These are phyloP conservation scores for Cyprinodon variegatus DNA, from an alignment of 2,113 vertebrate genomes.

Conservation along the genomic window DNA sequence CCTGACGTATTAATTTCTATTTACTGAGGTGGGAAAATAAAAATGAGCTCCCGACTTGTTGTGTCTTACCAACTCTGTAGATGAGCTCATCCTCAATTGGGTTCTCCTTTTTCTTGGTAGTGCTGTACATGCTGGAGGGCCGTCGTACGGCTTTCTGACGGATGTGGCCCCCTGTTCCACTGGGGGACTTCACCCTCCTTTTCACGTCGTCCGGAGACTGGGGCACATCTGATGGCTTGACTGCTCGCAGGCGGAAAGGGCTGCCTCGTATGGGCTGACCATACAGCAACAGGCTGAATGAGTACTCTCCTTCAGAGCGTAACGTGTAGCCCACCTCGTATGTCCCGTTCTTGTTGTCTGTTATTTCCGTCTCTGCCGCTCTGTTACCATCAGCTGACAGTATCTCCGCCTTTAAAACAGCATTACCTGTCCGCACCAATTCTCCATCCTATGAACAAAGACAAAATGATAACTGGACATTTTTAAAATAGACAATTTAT, in stretches of 20 bases:
- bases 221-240: conserved; percentile 87
- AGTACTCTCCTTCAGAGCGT: conserved; percentile 86
- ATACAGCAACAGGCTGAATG: conserved; percentile 87
- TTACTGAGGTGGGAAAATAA: neutral
- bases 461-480: too few relatives aligned
- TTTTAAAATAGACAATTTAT: neutral
- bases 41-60: neutral
- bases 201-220: conserved; percentile 93
- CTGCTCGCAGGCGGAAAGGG: conserved; percentile 87
- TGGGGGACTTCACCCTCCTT: conserved; percentile 92
- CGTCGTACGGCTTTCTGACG: conserved; percentile 93
- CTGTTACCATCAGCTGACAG: conserved; percentile 76
- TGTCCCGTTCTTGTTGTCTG: conserved; percentile 95
- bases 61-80: conserved; percentile 89
- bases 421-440: conserved; percentile 90
- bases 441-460: conserved; percentile 80
- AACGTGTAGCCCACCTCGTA: conserved; percentile 92
- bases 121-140: conserved; percentile 97
- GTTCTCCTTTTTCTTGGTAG: conserved; percentile 90
- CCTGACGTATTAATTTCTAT: conserved; percentile 1
- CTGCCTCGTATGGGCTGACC: conserved; percentile 90
- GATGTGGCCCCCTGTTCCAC: conserved; percentile 87
- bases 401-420: conserved; percentile 85
- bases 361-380: conserved; percentile 79
- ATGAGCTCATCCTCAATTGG: conserved; percentile 85